Base-by-base conservation (phyloP, 2,113 vertebrate genomes). In the Hepsetus odoe region DNA sequence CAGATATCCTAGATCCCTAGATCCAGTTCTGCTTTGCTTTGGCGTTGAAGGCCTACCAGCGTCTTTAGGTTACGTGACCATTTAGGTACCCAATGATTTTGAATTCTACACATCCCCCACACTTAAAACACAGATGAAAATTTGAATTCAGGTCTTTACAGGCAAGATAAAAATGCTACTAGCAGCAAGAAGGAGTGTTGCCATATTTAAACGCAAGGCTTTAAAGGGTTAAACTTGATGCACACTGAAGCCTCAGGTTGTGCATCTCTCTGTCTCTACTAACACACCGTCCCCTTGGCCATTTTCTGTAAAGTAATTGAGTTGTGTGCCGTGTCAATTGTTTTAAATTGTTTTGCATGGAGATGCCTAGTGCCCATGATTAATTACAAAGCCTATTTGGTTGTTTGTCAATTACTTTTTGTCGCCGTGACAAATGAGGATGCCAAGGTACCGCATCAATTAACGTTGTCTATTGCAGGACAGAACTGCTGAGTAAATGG, bases 371-470 rank as follows among this genome's bases (percentile, higher is more conserved):
- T n/a, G 42, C 24, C 49, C 33, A 7, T 58, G 61, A 58, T 79
- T 22, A 65, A 53, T 44, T 22, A 20, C 28, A 66, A 44, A 66
- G 26, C 32, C 55, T 5, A 42, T 9, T 49, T 58, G 46, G 35
- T 56, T 26, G 67, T 55, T 2, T 7, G 2, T 55, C n/a, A n/a
- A n/a, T 55, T 58, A 9, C n/a, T 22, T 33, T 61, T 20, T 67
- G 62, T 20, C 16, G 14, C 6, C 28, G 22, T 77, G 53, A 4
- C 10, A 51, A 38, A 73, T 58, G 16, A 2, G 33, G 33, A 58
- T 73, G 24, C 38, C 46, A 65, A 56, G 61, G 61, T 66, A 46
- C 40, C 13, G 40, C 46, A 42, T 46, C 51, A 28, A 35, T 65
- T 30, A 26, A 2, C 56, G 58, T 32, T 58, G 46, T 28, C 46